phyloP scores from a whole-genome alignment of 2,113 vertebrate genomes.

The Murina feae region DNA sequence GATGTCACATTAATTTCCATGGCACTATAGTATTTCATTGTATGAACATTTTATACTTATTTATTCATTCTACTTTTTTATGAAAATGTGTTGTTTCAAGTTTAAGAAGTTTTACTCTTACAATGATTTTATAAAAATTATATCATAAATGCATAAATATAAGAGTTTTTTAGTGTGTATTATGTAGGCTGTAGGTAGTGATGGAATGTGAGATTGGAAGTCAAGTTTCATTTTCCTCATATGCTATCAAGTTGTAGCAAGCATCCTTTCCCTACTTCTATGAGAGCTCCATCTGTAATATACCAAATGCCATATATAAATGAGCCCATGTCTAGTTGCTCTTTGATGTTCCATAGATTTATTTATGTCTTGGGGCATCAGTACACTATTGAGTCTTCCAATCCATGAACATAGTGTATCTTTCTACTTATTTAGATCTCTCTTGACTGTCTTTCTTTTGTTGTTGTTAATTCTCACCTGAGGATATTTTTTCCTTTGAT shows the following conservation, averaged over 20 bases:
- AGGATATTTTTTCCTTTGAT: too few relatives aligned
- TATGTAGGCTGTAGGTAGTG: not conserved
- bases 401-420: not conserved
- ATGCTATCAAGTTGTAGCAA: not conserved
- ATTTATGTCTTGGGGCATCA: not conserved
- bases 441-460: too few relatives aligned
- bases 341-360: not conserved
- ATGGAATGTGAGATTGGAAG: not conserved
- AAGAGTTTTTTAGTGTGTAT: not conserved
- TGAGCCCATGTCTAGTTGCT: not conserved
- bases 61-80: not conserved
- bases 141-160: not conserved
- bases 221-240: not conserved
- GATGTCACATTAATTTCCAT: not conserved
- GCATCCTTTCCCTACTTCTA: not conserved
- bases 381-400: not conserved
- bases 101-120: not conserved
- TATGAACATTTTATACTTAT: too few relatives aligned
- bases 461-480: too few relatives aligned
- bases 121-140: not conserved
- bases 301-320: not conserved
- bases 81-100: not conserved
- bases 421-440: not conserved
- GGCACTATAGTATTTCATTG: not conserved
- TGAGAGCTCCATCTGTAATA: not conserved